phyloP scores from a whole-genome alignment of 2,888 invertebrate genomes.

The Lochmaea crataegi region DNA sequence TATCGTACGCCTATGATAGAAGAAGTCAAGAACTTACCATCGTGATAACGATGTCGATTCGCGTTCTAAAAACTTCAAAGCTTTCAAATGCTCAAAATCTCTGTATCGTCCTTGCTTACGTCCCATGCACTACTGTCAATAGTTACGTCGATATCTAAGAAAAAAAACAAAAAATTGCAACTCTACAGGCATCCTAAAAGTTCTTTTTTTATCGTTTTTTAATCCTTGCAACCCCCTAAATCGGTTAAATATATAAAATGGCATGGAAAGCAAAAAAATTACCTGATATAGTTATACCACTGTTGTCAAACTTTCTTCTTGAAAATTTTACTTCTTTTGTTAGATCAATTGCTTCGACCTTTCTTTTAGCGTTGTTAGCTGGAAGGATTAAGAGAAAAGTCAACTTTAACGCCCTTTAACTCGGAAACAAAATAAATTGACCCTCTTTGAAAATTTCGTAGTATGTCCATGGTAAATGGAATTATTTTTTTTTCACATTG shows the following conservation, averaged over 20 bases:
- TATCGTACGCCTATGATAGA: too few species aligned
- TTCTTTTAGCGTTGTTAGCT: not conserved
- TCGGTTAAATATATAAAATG: too few species aligned
- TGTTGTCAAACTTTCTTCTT: conserved; percentile 11
- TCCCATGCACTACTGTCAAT: too few species aligned
- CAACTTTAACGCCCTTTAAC: too few species aligned
- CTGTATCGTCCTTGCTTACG: not conserved
- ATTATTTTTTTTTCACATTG: too few species aligned
- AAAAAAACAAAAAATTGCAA: not conserved
- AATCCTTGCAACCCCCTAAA: too few species aligned
- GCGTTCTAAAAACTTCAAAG: not conserved
- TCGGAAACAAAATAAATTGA: too few species aligned
- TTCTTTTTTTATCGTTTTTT: too few species aligned
- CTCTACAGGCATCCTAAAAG: too few species aligned
- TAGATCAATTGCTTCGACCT: not conserved
- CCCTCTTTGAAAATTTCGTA: not conserved
- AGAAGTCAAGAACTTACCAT: not conserved
- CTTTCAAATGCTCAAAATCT: not conserved
- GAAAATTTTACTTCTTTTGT: not conserved
- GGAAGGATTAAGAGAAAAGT: not conserved
- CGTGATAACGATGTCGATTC: not conserved
- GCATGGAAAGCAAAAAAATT: not conserved
- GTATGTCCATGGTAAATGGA: not conserved
- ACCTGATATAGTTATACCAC: conserved; percentile 22
- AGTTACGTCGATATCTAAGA: not conserved